phyloP scores from a whole-genome alignment of 2,113 vertebrate species.

The Xenotilapia flavipinnis region DNA sequence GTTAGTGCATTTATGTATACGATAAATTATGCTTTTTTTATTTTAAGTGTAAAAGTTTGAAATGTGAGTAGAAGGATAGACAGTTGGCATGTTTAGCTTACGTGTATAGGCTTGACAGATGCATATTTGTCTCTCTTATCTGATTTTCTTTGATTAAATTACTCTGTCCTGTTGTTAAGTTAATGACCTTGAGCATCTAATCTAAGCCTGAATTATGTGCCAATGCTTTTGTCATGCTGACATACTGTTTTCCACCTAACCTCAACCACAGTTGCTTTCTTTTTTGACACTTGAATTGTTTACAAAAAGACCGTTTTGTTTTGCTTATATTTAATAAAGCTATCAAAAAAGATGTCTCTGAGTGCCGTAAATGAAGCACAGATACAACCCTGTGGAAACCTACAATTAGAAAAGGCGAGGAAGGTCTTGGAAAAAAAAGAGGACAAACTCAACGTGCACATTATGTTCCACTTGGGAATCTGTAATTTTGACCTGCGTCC shows the following conservation, averaged over 20 bases:
- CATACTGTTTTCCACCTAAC: not conserved
- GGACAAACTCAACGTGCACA: not conserved
- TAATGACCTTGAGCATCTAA: not conserved
- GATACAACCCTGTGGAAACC: not conserved
- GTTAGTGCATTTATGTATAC: not conserved
- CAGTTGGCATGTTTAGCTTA: not conserved
- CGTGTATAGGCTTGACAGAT: not conserved
- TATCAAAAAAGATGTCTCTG: not conserved
- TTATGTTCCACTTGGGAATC: constrained; percentile 10
- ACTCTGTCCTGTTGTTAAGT: not conserved
- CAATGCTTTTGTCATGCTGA: not conserved
- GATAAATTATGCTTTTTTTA: constrained; percentile 4
- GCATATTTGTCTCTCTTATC: not conserved
- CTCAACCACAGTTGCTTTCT: constrained; percentile 11
- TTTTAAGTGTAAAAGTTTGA: not conserved
- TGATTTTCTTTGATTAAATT: not conserved
- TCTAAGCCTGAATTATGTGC: not conserved
- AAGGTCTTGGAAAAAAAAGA: not conserved
- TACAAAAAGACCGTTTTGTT: constrained; percentile 6
- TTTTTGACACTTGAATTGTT: constrained; percentile 23
- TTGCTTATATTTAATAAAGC: constrained; percentile 48
- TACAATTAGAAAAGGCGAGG: constrained; percentile 2
- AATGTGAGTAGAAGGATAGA: not conserved
- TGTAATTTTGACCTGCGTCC: constrained; percentile 22
- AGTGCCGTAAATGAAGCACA: not conserved